Base-by-base conservation (phyloP, 1,140 invertebrate species). In the Drosophila grimshawi region DNA sequence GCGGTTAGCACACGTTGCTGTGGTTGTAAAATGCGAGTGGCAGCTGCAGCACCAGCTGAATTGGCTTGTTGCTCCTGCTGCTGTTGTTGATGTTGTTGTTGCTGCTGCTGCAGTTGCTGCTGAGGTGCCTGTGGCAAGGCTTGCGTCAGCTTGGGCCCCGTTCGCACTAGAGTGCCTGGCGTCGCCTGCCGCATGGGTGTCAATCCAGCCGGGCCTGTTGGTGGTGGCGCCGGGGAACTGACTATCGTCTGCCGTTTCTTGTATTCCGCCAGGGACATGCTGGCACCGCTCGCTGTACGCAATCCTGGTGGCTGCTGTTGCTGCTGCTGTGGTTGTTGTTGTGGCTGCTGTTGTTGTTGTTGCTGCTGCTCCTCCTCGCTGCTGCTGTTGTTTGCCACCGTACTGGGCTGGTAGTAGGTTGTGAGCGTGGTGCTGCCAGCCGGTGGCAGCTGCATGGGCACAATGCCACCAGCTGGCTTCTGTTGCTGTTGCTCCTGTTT, bases 221-320 rank as follows among this genome's bases (percentile, higher is more conserved):
- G 4, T 3, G 56, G 10, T 0, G 81, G 67, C 7, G 68, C 71
- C 3, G 78, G 55, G 10, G 81, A 80, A 5, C 67, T 64, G 5
- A 49, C 39, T 3, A 85, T 46, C 0, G 81, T 79, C 56, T 86
- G 72, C 2, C 91, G 78, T 43, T 92, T 92, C 33, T 92, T 92
- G 7, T 75, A 92, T 48, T 92, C 91, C 0, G 88, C 75, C 19
- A 92, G 51, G 0, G 78, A 67, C 83, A 92, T 92, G 57, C 81
- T 86, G 5, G 79, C 53, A 3, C 88, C 91, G 43, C 86, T 79
- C 7, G 73, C 69, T 0, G 86, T 64, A 0, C 81, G 76, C 19
- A 90, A 61, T 1, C 71, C 71, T 35, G 82, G 68, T n/a, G 67
- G 37, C 5, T 49, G 51, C 11, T 30, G 45, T 10, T 72, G 80